phyloP scores from a whole-genome alignment of 2,797 vertebrate genomes.

The Botia kubotai region DNA sequence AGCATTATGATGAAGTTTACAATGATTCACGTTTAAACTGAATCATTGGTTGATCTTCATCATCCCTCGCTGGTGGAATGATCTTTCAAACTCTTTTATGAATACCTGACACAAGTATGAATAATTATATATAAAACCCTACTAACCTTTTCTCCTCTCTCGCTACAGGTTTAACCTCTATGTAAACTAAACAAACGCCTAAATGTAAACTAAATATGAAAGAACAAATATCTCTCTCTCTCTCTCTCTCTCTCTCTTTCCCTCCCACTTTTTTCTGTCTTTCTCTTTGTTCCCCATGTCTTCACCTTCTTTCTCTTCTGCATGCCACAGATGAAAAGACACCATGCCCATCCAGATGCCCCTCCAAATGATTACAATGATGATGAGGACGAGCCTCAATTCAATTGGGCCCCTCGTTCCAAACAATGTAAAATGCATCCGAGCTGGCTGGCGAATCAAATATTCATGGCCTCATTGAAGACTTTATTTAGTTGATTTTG shows the following conservation, averaged over 20 bases:
- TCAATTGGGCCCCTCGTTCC: slow-evolving; percentile 16
- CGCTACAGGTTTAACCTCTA: too few species aligned
- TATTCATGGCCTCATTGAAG: slow-evolving; percentile 49
- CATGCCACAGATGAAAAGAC: slow-evolving; percentile 12
- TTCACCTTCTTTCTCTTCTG: neutral
- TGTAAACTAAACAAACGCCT: too few species aligned
- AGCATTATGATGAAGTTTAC: too few species aligned
- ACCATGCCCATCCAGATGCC: neutral
- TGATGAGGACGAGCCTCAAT: slow-evolving; percentile 32
- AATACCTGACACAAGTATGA: too few species aligned
- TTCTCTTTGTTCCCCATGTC: neutral
- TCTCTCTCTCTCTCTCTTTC: neutral
- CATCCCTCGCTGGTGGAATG: too few species aligned
- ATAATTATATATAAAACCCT: too few species aligned
- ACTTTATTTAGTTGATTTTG: slow-evolving; percentile 44
- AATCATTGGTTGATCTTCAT: too few species aligned
- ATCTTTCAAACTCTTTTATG: too few species aligned
- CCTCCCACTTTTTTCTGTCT: neutral
- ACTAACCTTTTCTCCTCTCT: too few species aligned
- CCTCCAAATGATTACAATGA: slow-evolving; percentile 18
- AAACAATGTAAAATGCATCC: slow-evolving; percentile 28
- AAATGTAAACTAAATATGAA: too few species aligned
- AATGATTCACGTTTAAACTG: too few species aligned
- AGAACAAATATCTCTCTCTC: too few species aligned
- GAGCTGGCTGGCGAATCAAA: slow-evolving; percentile 36